A percentile compares a stretch with the other conserved stretches of the same genome.
Evolutionary conservation across 2,113 vertebrate species (phyloP).

Genomic region (Aldabrachelys gigantea): DNA sequence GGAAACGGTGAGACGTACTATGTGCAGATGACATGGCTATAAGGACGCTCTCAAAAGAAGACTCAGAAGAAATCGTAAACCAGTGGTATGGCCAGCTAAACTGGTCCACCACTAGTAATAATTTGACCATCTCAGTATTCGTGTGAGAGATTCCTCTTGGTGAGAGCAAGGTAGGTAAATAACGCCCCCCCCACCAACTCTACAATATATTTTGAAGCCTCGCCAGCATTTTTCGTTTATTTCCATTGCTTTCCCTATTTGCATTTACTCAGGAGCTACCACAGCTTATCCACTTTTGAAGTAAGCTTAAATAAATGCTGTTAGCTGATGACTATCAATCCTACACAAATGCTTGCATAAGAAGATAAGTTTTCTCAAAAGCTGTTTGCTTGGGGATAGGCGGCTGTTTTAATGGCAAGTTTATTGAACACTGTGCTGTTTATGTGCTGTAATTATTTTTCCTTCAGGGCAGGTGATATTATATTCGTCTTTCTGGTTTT

Average conservation of each 20-base stretch:
- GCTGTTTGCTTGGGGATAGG: constrained; percentile 38
- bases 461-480: constrained; percentile 25
- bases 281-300: constrained; percentile 6
- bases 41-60: no score
- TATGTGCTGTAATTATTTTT: constrained; percentile 64
- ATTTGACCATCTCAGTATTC: background rate
- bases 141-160: background rate
- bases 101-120: background rate
- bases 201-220: constrained; percentile 1
- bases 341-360: constrained; percentile 33
- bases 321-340: constrained; percentile 50
- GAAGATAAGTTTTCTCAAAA: constrained; percentile 58
- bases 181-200: background rate
- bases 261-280: constrained; percentile 20
- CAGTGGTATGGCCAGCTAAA: no score
- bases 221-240: background rate
- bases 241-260: constrained; percentile 27
- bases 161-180: background rate
- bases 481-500: constrained; percentile 30
- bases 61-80: no score
- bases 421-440: constrained; percentile 53
- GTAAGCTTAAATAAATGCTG: constrained; percentile 42
- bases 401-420: constrained; percentile 18
- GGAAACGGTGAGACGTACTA: no score
- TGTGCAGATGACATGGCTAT: no score